Evolutionary conservation across 2,797 vertebrate genomes (phyloP).

Genomic region (Enteromius treurensis): DNA sequence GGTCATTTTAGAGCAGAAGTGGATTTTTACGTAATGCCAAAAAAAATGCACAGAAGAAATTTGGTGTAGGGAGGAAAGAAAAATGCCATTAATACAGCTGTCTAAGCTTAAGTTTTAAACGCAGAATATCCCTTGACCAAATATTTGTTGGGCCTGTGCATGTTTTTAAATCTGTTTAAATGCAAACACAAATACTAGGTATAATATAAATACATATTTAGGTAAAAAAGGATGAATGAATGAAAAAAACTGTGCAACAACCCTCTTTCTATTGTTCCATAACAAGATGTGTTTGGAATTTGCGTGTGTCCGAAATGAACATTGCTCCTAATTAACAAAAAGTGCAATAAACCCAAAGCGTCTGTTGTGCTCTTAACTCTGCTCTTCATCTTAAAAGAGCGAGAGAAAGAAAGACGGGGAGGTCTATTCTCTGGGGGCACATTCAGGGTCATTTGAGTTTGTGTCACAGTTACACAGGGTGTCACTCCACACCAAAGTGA

Average conservation of each 20-base stretch:
- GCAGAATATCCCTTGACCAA: background rate
- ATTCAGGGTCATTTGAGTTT: conserved; percentile 80
- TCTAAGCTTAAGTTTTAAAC: background rate
- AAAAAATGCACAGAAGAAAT: no score
- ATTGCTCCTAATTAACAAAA: conserved; percentile 3
- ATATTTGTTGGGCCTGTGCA: background rate
- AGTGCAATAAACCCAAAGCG: background rate
- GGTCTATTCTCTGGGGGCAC: conserved; percentile 71
- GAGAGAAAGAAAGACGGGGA: conserved; percentile 51
- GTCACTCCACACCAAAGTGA: conserved; percentile 81
- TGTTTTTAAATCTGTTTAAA: background rate
- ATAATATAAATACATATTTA: background rate
- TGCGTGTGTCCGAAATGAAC: background rate
- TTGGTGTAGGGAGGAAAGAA: no score
- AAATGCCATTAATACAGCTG: background rate
- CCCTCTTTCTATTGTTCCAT: background rate
- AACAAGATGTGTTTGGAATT: background rate
- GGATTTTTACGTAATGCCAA: no score
- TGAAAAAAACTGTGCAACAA: background rate
- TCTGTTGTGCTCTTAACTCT: conserved; percentile 10
- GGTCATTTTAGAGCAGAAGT: no score
- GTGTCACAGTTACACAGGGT: conserved; percentile 77
- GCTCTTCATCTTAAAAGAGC: conserved; percentile 16
- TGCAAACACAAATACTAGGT: no score
- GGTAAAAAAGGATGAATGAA: background rate